These are phyloP conservation scores for Rhorus exstirpatorius DNA, from an alignment of 2,888 invertebrate species.

Conservation along the genomic window DNA sequence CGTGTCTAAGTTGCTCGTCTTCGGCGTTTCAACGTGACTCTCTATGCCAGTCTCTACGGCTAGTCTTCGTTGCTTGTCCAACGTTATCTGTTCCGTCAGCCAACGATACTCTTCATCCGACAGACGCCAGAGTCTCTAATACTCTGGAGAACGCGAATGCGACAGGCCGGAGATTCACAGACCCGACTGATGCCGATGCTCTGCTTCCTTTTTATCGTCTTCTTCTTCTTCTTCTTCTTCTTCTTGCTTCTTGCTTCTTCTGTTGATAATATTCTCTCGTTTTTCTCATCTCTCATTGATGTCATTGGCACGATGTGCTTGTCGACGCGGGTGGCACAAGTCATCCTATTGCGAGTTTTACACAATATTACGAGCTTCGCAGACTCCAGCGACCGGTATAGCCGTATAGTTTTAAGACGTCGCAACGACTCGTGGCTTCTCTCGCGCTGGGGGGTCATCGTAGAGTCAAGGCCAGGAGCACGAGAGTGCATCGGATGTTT, in stretches of 20 bases:
- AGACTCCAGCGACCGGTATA: slow-evolving; percentile 24
- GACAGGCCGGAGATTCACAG: slow-evolving; percentile 43
- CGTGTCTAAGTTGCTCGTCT: slow-evolving; percentile 41
- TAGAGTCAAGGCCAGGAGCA: slow-evolving; percentile 57
- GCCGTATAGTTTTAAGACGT: slow-evolving; percentile 14
- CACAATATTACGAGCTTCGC: no score
- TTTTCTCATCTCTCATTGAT: slow-evolving; percentile 30
- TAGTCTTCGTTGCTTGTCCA: slow-evolving; percentile 27
- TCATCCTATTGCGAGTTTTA: slow-evolving; percentile 41
- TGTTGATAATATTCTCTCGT: slow-evolving; percentile 43
- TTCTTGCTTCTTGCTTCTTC: slow-evolving; percentile 1
- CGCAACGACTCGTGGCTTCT: slow-evolving; percentile 21
- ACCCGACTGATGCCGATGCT: slow-evolving; percentile 22
- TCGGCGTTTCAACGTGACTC: slow-evolving; percentile 52
- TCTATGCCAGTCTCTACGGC: slow-evolving; percentile 39
- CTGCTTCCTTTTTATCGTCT: slow-evolving; percentile 20
- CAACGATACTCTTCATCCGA: slow-evolving; percentile 50
- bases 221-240: slow-evolving; percentile 31
- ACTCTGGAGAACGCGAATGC: slow-evolving; percentile 30
- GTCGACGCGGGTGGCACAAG: slow-evolving; percentile 58
- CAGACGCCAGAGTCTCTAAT: slow-evolving; percentile 45
- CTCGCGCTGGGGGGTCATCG: slow-evolving; percentile 48
- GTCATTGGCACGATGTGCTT: slow-evolving; percentile 54
- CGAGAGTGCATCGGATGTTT: slow-evolving; percentile 52
- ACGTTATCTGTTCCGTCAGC: slow-evolving; percentile 58